These are phyloP conservation scores for Stenichneumon culpator DNA, from an alignment of 2,888 invertebrate genomes.

Conservation along the genomic window DNA sequence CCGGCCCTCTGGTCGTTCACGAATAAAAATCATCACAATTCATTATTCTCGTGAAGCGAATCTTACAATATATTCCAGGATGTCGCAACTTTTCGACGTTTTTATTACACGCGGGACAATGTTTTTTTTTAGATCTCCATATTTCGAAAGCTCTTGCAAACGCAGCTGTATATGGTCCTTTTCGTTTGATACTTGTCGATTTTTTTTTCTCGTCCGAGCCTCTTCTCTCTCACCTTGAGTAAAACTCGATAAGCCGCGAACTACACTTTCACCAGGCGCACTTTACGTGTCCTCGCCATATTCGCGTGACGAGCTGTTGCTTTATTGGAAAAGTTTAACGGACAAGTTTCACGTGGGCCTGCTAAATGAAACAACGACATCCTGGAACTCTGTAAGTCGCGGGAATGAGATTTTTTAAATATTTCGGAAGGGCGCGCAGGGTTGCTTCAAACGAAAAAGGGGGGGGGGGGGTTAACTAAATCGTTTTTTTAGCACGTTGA, in stretches of 20 bases:
- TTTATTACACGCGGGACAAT: background rate
- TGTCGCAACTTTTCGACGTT: background rate
- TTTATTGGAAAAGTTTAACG: constrained; percentile 70
- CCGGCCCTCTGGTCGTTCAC: constrained; percentile 55
- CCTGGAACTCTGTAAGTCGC: constrained; percentile 37
- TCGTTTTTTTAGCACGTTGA: background rate
- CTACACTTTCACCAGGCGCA: constrained; percentile 19
- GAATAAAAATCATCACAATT: constrained; percentile 18
- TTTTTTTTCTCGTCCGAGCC: constrained; percentile 11
- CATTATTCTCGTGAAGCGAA: constrained; percentile 44
- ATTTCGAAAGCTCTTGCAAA: background rate
- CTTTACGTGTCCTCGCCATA: constrained; percentile 46
- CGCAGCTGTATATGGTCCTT: background rate
- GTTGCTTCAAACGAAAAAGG: too few species aligned
- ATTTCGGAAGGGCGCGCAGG: constrained; percentile 24
- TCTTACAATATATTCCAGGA: constrained; percentile 39
- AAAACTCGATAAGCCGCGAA: constrained; percentile 52
- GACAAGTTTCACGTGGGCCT: background rate
- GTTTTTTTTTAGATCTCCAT: background rate
- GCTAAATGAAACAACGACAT: constrained; percentile 49
- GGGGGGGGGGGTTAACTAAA: too few species aligned
- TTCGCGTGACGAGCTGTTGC: constrained; percentile 52
- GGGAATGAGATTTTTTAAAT: constrained; percentile 35
- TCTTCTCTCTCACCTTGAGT: background rate
- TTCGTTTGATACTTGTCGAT: background rate